A percentile compares a stretch with the other conserved stretches of the same genome.
Evolutionary conservation across 2,113 vertebrate species (phyloP).

Genomic region (Drymodes brunneopygia): DNA sequence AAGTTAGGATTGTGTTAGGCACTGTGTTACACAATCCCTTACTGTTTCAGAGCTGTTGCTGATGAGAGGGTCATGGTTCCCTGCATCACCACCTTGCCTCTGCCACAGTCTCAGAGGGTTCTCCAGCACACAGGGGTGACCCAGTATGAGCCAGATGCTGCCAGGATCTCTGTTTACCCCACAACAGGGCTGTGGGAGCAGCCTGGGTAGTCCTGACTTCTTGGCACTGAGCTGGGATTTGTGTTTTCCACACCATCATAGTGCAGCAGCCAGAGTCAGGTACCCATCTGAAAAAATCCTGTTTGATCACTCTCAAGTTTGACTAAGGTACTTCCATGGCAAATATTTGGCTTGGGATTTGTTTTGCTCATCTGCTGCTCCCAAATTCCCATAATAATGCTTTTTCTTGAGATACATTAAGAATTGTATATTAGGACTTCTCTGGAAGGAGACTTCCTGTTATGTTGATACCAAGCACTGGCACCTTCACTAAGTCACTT

Average conservation of each 20-base stretch:
- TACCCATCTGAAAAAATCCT: neutral
- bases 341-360: neutral
- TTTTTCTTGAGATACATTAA: neutral
- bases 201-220: neutral
- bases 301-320: neutral
- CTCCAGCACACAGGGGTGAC: neutral
- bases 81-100: neutral
- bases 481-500: neutral
- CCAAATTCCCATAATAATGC: neutral
- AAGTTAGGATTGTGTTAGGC: neutral
- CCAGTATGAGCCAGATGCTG: neutral
- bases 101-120: neutral
- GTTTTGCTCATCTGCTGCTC: neutral
- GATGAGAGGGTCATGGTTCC: fast-evolving
- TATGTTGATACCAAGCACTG: neutral
- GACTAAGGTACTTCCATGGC: neutral
- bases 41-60: neutral
- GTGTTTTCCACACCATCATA: neutral
- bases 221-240: neutral
- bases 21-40: neutral
- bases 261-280: neutral
- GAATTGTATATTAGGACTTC: neutral
- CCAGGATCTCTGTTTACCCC: neutral
- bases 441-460: neutral
- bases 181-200: neutral